Conservation (phyloP, 1,140 invertebrate genomes). For the Cyphomyrmex costatus region DNA sequence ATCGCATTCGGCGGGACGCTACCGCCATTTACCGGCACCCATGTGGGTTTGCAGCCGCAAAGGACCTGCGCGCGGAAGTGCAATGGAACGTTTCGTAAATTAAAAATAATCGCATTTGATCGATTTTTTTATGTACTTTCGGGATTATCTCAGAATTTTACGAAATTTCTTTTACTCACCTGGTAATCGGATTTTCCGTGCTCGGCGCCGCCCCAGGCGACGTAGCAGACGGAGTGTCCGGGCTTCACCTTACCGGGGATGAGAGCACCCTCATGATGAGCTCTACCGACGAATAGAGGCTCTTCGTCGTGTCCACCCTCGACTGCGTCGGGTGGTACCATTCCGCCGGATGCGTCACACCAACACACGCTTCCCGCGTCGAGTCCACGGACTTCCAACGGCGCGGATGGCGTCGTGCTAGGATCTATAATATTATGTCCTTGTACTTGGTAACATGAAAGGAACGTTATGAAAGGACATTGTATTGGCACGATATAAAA, state of each 20-base stretch:
- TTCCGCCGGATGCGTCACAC: constrained; percentile 89
- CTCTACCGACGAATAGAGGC: constrained; percentile 91
- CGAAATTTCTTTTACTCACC: constrained; percentile 82
- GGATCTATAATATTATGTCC: constrained; percentile 67
- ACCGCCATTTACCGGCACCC: constrained; percentile 89
- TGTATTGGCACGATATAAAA: neutral
- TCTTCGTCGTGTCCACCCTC: constrained; percentile 92
- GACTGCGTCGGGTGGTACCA: constrained; percentile 91
- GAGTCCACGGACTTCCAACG: constrained; percentile 72
- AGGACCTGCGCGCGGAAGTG: constrained; percentile 87
- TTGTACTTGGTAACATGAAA: neutral
- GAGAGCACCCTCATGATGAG: constrained; percentile 91
- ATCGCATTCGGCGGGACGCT: constrained; percentile 91
- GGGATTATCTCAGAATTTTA: neutral
- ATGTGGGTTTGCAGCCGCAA: constrained; percentile 88
- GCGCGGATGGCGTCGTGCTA: constrained; percentile 77
- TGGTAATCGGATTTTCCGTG: constrained; percentile 92
- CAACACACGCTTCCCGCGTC: constrained; percentile 86
- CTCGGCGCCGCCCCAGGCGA: constrained; percentile 93
- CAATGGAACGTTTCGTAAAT: neutral
- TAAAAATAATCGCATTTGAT: neutral
- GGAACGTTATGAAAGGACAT: neutral
- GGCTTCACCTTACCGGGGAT: constrained; percentile 93
- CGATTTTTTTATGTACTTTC: neutral
- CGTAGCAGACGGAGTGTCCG: constrained; percentile 91